phyloP scores from a whole-genome alignment of 2,888 invertebrate species.

The Diarsia mendica region DNA sequence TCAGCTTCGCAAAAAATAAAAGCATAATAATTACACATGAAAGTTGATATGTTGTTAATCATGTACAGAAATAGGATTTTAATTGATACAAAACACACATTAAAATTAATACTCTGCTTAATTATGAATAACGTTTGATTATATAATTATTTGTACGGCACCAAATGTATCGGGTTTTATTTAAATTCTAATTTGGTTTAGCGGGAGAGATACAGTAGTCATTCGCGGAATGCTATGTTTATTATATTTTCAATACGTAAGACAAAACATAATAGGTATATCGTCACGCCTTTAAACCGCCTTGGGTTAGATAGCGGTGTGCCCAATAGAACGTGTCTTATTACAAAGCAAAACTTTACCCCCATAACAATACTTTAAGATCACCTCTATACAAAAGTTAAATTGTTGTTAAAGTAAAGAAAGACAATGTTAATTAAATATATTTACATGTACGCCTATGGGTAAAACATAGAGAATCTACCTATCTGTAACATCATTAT shows the following conservation, averaged over 20 bases:
- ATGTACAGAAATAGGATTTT: slow-evolving; percentile 10
- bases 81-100: slow-evolving; percentile 34
- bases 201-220: background rate
- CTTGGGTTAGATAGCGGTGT: too few species aligned
- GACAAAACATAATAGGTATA: background rate
- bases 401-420: too few species aligned
- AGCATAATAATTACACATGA: slow-evolving; percentile 22
- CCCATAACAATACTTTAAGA: too few species aligned
- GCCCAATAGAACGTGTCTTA: too few species aligned
- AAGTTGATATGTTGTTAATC: slow-evolving; percentile 16
- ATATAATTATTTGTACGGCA: slow-evolving; percentile 17
- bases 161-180: slow-evolving; percentile 7
- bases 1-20: background rate
- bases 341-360: too few species aligned
- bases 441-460: too few species aligned
- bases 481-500: too few species aligned
- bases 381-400: too few species aligned
- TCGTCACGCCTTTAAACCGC: too few species aligned
- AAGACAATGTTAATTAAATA: too few species aligned
- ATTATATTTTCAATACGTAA: background rate
- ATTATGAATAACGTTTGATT: slow-evolving; percentile 22
- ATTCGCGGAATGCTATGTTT: background rate
- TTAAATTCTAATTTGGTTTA: background rate
- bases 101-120: slow-evolving; percentile 12
- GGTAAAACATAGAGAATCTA: too few species aligned